A percentile compares a stretch with the other conserved stretches of the same genome.
Evolutionary conservation across 1,140 invertebrate genomes (phyloP).

Genomic region (Aphelenchoides fujianensis): DNA sequence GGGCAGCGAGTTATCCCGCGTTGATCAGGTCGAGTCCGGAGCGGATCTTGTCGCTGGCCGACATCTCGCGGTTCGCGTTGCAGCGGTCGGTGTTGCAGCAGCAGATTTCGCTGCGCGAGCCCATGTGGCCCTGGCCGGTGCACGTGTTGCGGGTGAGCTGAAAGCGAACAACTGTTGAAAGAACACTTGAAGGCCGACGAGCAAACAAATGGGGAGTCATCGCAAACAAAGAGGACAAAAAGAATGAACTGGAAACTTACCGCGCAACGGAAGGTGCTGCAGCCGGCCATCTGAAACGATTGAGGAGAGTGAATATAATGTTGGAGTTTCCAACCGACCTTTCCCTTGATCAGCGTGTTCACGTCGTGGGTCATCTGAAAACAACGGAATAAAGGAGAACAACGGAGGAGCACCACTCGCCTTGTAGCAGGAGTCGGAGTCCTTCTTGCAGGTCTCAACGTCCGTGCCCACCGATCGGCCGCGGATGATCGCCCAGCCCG

Average conservation of each 20-base stretch:
- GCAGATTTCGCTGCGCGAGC: neutral
- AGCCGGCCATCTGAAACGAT: too few relatives aligned
- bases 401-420: conserved; percentile 3
- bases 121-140: neutral
- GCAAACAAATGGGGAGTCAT: conserved; percentile 4
- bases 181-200: neutral
- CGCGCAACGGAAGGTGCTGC: conserved; percentile 27
- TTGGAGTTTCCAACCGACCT: too few relatives aligned
- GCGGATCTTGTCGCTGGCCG: neutral
- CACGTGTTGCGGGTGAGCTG: conserved; percentile 8
- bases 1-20: neutral
- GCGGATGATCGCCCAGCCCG: conserved; percentile 30
- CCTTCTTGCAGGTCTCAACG: conserved; percentile 36
- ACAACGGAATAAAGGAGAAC: too few relatives aligned
- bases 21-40: neutral
- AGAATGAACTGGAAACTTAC: conserved; percentile 18
- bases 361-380: too few relatives aligned
- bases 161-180: conserved; percentile 7
- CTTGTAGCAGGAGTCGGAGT: conserved; percentile 40
- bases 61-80: neutral
- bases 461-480: conserved; percentile 34
- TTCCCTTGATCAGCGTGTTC: conserved; percentile 13
- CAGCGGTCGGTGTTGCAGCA: conserved; percentile 1
- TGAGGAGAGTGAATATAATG: too few relatives aligned
- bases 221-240: neutral